These are phyloP conservation scores for Pseudocheirus occidentalis DNA, from an alignment of 2,797 vertebrate species.

Conservation along the genomic window DNA sequence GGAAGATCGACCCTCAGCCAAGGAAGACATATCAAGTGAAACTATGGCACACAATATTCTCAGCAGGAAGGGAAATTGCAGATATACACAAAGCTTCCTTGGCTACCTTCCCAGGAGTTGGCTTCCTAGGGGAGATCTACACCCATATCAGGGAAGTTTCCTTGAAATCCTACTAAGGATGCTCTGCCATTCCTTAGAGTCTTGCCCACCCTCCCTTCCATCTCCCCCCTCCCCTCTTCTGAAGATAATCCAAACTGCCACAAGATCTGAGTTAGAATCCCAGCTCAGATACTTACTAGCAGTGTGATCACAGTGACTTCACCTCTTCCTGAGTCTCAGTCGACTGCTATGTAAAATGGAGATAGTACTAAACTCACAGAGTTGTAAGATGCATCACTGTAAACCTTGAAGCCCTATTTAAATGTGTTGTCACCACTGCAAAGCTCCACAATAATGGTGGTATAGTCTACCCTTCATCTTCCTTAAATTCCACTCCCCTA, in stretches of 20 bases:
- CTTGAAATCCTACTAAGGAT: not conserved
- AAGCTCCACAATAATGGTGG: not conserved
- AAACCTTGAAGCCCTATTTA: not conserved
- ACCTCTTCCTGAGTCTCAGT: not conserved
- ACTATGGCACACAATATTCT: not conserved
- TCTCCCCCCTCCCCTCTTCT: not conserved
- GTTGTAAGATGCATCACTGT: not conserved
- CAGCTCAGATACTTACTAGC: not conserved
- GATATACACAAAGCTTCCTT: not conserved
- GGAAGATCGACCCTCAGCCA: not conserved
- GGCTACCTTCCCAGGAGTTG: not conserved
- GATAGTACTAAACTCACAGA: not conserved
- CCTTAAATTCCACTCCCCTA: not conserved
- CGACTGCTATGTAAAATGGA: not conserved
- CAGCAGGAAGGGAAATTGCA: not conserved
- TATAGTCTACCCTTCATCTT: not conserved
- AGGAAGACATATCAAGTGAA: not conserved
- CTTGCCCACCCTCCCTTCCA: not conserved
- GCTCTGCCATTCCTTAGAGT: not conserved
- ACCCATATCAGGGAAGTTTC: not conserved
- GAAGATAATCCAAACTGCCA: not conserved
- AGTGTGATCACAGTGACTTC: not conserved
- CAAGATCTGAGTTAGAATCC: not conserved
- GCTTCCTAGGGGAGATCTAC: not conserved
- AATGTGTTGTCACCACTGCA: not conserved